A percentile compares a stretch with the other conserved stretches of the same genome.
Evolutionary conservation across 2,113 vertebrate species (phyloP).

Genomic region (Salvelinus alpinus): DNA sequence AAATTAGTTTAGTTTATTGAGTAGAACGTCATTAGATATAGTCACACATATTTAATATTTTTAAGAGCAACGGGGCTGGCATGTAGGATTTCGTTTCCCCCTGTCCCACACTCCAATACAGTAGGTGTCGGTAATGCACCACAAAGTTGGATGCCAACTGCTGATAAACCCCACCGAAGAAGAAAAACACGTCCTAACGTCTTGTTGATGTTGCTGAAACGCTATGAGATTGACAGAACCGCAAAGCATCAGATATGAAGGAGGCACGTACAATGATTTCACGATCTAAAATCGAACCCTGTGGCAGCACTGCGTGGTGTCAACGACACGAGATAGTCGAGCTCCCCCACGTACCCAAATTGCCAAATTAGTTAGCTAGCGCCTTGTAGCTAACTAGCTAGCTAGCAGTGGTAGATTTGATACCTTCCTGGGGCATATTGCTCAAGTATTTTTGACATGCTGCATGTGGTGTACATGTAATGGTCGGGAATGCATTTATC

Average conservation of each 20-base stretch:
- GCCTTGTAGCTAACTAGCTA: neutral
- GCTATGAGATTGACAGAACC: constrained; percentile 18
- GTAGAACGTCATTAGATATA: too few relatives aligned
- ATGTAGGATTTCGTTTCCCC: too few relatives aligned
- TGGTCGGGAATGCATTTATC: constrained; percentile 72
- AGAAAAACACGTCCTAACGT: neutral
- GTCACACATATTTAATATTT: too few relatives aligned
- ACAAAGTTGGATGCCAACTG: too few relatives aligned
- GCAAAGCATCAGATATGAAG: constrained; percentile 1
- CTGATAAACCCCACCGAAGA: too few relatives aligned
- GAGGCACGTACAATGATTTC: neutral
- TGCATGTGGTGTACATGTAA: neutral
- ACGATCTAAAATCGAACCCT: neutral
- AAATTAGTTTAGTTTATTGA: too few relatives aligned
- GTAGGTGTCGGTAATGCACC: too few relatives aligned
- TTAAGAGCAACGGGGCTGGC: too few relatives aligned
- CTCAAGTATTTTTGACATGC: neutral
- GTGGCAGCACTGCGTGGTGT: neutral
- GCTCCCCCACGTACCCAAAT: neutral
- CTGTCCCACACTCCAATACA: too few relatives aligned
- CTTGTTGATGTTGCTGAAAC: constrained; percentile 34
- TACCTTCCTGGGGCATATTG: neutral
- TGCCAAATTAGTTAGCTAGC: constrained; percentile 11
- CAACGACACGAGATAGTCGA: neutral
- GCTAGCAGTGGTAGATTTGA: neutral